Conservation (phyloP, 2,888 invertebrate genomes). For the Drosophila ustulata region DNA sequence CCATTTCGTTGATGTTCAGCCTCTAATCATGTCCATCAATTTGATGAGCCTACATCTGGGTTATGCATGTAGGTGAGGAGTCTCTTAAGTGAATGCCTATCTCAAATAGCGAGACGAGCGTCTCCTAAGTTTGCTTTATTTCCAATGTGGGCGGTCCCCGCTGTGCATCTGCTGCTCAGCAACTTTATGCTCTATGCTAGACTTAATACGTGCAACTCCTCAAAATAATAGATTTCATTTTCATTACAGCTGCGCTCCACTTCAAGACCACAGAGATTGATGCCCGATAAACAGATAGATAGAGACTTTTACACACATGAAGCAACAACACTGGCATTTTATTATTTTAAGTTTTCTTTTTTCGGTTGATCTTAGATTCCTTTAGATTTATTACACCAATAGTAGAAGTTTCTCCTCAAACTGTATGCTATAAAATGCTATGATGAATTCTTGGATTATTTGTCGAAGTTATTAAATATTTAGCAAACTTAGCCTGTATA, state of each 20-base stretch:
- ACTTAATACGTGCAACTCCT: not conserved
- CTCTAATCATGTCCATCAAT: constrained; percentile 81
- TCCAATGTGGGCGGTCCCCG: constrained; percentile 48
- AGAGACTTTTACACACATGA: not conserved
- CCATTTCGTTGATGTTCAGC: constrained; percentile 49
- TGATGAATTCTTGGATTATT: no score
- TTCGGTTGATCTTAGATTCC: not conserved
- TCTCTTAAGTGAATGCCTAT: constrained; percentile 15
- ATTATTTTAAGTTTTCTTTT: not conserved
- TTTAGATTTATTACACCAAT: no score
- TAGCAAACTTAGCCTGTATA: no score
- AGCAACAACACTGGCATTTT: no score
- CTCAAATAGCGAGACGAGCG: constrained; percentile 9
- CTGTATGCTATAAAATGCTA: no score
- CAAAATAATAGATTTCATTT: constrained; percentile 2
- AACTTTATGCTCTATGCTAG: constrained; percentile 11
- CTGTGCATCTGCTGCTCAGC: constrained; percentile 28
- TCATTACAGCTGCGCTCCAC: constrained; percentile 1
- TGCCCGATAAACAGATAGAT: not conserved
- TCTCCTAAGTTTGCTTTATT: constrained; percentile 8
- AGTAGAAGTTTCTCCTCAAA: no score
- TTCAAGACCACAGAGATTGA: not conserved
- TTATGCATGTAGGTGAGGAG: constrained; percentile 21
- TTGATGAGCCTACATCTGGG: constrained; percentile 54
- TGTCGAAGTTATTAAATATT: no score